Evolutionary conservation across 2,888 invertebrate genomes (phyloP).

Genomic region (Pardosa pseudoannulata): DNA sequence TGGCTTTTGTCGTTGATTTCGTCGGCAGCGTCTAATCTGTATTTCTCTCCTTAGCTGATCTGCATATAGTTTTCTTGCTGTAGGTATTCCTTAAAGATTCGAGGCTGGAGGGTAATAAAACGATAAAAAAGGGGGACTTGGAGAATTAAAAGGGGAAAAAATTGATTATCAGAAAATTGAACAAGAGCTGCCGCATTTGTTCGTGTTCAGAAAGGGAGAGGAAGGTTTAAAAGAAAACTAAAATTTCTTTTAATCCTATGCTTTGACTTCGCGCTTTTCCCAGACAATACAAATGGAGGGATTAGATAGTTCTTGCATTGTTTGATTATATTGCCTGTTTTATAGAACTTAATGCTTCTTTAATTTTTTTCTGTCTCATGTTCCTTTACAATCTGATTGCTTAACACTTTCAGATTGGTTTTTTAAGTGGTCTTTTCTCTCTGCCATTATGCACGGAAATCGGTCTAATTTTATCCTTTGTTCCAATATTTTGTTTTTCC

Average conservation of each 20-base stretch:
- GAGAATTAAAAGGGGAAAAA: not conserved
- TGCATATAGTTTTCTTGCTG: slow-evolving; percentile 22
- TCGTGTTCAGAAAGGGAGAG: not conserved
- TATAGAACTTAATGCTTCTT: not conserved
- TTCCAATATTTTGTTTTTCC: no score
- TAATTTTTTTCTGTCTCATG: no score
- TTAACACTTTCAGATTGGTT: no score
- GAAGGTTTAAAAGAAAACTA: not conserved
- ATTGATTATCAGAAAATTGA: slow-evolving; percentile 10
- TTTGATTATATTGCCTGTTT: not conserved
- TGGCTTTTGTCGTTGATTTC: not conserved
- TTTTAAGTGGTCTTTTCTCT: no score
- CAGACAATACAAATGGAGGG: not conserved
- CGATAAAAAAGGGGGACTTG: not conserved
- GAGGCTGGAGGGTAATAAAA: slow-evolving; percentile 2
- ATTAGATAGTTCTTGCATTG: not conserved
- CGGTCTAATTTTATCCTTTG: no score
- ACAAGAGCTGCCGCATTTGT: not conserved
- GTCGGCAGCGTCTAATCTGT: slow-evolving; percentile 25
- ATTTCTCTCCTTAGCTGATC: slow-evolving; percentile 24
- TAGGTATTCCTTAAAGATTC: slow-evolving; percentile 10
- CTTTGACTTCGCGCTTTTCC: not conserved
- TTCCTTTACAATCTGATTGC: no score
- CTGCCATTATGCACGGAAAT: no score
- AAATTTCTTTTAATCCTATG: slow-evolving; percentile 3